phyloP scores from a whole-genome alignment of 1,140 invertebrate species.

The Philopotamus ludificatus region DNA sequence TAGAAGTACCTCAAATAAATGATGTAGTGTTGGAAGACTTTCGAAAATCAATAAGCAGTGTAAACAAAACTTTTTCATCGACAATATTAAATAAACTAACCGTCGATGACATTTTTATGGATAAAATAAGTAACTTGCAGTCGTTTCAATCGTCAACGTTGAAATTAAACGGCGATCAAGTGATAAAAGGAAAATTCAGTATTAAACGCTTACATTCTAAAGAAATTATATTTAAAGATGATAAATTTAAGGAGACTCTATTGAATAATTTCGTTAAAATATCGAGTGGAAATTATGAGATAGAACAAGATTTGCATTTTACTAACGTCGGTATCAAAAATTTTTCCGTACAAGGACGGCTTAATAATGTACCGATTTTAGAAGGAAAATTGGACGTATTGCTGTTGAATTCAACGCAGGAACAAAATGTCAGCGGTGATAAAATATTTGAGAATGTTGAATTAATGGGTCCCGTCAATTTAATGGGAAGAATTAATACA shows the following conservation, averaged over 20 bases:
- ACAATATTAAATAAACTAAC: slow-evolving; percentile 17
- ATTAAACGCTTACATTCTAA: slow-evolving; percentile 16
- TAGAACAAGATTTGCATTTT: slow-evolving; percentile 45
- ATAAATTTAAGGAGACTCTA: slow-evolving; percentile 33
- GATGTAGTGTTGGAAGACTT: slow-evolving; percentile 24
- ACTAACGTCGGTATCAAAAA: slow-evolving; percentile 42
- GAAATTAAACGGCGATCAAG: slow-evolving; percentile 28
- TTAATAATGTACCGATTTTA: slow-evolving; percentile 44
- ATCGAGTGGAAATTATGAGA: slow-evolving; percentile 37
- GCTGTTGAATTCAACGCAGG: slow-evolving; percentile 41
- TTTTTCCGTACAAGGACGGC: slow-evolving; percentile 37
- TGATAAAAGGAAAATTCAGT: slow-evolving; percentile 16
- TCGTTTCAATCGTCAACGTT: slow-evolving; percentile 33
- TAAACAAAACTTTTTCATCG: slow-evolving; percentile 33
- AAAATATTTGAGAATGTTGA: slow-evolving; percentile 46
- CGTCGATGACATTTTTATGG: slow-evolving; percentile 29
- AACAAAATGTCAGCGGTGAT: slow-evolving; percentile 43
- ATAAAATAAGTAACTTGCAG: slow-evolving; percentile 44
- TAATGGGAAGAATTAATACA: slow-evolving; percentile 45
- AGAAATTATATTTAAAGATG: slow-evolving; percentile 36
- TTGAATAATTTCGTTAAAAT: slow-evolving; percentile 43
- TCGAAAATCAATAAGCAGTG: slow-evolving; percentile 25
- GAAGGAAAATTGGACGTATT: slow-evolving; percentile 44
- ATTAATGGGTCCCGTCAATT: slow-evolving; percentile 44
- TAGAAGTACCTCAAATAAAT: slow-evolving; percentile 34